Base-by-base conservation (phyloP, 2,113 vertebrate species). In the Osmerus mordax region DNA sequence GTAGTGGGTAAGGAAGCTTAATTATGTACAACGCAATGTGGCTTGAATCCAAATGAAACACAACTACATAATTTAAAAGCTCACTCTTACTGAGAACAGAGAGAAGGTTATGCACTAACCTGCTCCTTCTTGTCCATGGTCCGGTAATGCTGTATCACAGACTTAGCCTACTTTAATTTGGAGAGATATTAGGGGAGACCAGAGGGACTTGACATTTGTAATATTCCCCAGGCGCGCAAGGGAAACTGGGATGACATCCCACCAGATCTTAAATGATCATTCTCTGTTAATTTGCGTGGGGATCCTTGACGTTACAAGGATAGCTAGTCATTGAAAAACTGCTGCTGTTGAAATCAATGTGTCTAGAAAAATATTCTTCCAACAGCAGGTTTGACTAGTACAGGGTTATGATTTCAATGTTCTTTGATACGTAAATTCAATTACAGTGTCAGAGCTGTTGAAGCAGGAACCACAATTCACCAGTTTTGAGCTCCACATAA, bases 381-480 rank as follows among this genome's bases (percentile, higher is more conserved):
- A 52, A 51, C 23, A 47, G 14, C 21, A 58, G 12, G 12, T 65
- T 72, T 52, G 13, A 11, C 62, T 65, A 9, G 65, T 59, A 23
- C 21, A 52, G 13, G 29, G 67, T 25, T 61, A 62, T 67, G 56
- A 28, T 52, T 70, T 62, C 36, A 19, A 52, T 47, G 47, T 51
- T 36, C 53, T 76, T 76, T 80, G 66, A 80, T 66, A 72, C 76
- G 73, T 55, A 72, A 79, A 79, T 75, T 53, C 53, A 41, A 65
- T 41, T 16, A 55, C 54, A 56, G n/a, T 56, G 55, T 56, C 55
- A 56, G 55, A 19, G n/a, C n/a, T 56, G 55, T 56, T 56, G 15
- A 56, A 7, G 55, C 18, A 56, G 15, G 55, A 56, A 19, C 5
- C 32, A 65, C 16, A 41, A 32, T 47, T 47, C 63, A 41, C 28